Evolutionary conservation across 2,888 invertebrate species (phyloP).

Genomic region (Entomobrya multifasciata): DNA sequence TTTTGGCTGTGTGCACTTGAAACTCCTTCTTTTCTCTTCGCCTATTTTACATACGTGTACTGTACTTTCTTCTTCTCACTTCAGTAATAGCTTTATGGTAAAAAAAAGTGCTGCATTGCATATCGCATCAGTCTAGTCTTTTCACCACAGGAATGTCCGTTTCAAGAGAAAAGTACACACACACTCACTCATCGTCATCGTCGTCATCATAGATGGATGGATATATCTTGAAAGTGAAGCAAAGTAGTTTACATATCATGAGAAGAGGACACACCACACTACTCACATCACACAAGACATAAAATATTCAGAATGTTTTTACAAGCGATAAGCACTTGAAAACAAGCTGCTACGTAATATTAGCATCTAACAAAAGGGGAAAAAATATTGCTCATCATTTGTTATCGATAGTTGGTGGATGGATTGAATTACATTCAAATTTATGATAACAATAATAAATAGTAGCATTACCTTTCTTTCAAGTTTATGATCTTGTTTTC

Average conservation of each 20-base stretch:
- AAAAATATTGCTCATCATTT: not conserved
- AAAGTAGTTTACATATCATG: not conserved
- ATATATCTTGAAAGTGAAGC: not conserved
- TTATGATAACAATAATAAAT: not conserved
- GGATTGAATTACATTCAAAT: too few species aligned
- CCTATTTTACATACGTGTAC: too few species aligned
- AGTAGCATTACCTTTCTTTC: not conserved
- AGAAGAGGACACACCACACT: not conserved
- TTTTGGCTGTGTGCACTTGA: too few species aligned
- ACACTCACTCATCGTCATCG: not conserved
- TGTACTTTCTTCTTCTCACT: too few species aligned
- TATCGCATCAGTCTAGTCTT: too few species aligned
- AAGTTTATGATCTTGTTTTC: not conserved
- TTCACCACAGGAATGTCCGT: not conserved
- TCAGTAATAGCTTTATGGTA: too few species aligned
- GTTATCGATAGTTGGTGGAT: not conserved
- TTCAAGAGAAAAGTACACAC: slow-evolving; percentile 7
- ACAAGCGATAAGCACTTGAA: not conserved
- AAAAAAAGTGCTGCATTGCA: too few species aligned
- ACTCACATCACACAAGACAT: not conserved
- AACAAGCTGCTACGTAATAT: not conserved
- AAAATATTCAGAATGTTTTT: slow-evolving; percentile 2
- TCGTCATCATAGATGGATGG: not conserved
- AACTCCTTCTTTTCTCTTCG: too few species aligned
- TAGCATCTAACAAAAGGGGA: not conserved